phyloP scores from a whole-genome alignment of 2,797 vertebrate species.

The Mormyrus proboscirostris region DNA sequence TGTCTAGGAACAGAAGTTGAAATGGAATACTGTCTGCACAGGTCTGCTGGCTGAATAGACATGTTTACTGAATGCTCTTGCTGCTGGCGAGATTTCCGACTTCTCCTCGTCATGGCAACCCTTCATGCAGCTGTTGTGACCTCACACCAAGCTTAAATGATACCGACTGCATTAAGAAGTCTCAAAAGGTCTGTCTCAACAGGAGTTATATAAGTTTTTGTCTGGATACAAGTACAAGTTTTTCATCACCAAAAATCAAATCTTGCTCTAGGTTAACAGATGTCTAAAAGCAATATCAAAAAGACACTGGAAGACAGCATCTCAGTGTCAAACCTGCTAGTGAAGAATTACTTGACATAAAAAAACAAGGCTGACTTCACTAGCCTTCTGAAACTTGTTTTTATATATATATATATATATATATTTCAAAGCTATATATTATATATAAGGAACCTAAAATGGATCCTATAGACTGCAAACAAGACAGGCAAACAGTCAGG shows the following conservation, averaged over 20 bases:
- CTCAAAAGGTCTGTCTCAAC: not conserved
- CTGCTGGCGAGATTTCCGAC: not conserved
- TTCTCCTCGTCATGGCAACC: not conserved
- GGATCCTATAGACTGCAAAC: not conserved
- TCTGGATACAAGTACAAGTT: not conserved
- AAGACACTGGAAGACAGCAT: not conserved
- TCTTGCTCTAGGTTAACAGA: not conserved
- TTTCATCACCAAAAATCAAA: not conserved
- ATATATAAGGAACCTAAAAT: not conserved
- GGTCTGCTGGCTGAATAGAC: slow-evolving; percentile 6
- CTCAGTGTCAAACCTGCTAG: not conserved
- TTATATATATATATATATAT: no score
- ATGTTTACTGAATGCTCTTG: not conserved
- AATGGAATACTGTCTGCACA: slow-evolving; percentile 22
- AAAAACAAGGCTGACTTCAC: not conserved
- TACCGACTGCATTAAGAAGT: not conserved
- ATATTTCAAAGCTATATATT: no score
- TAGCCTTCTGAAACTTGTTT: not conserved
- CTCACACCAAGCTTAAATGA: not conserved
- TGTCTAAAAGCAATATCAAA: not conserved
- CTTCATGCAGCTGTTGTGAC: not conserved
- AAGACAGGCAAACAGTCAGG: not conserved
- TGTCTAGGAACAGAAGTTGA: slow-evolving; percentile 27
- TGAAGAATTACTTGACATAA: not conserved
- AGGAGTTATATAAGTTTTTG: not conserved